These are phyloP conservation scores for Brachionus rotundiformis DNA, from an alignment of 1,140 invertebrate species.

Conservation along the genomic window DNA sequence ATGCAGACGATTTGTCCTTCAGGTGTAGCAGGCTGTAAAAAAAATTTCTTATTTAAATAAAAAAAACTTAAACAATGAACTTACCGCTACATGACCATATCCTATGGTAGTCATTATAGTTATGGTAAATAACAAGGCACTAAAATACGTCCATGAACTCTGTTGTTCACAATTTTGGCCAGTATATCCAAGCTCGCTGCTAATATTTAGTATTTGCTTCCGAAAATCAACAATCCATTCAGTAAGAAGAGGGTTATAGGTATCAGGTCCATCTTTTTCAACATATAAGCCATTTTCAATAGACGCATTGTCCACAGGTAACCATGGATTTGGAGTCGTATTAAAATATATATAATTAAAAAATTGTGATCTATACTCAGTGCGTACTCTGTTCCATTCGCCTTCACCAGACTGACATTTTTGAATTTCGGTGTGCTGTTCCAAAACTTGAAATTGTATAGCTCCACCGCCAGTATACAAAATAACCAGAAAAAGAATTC, in stretches of 20 bases:
- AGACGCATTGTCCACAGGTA: conserved; percentile 46
- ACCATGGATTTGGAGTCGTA: conserved; percentile 38
- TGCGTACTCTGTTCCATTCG: conserved; percentile 5
- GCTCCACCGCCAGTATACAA: conserved; percentile 89
- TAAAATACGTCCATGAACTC: conserved; percentile 32
- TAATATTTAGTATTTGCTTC: conserved; percentile 8
- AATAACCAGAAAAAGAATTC: conserved; percentile 84
- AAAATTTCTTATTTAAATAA: neutral
- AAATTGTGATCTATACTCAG: neutral
- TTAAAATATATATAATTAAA: conserved; percentile 52
- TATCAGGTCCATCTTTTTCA: conserved; percentile 21
- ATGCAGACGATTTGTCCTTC: conserved; percentile 51
- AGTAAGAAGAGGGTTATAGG: neutral
- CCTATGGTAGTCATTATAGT: conserved; percentile 33
- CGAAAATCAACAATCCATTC: conserved; percentile 6
- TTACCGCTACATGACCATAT: conserved; percentile 49
- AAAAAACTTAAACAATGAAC: neutral
- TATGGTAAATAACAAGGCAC: conserved; percentile 46
- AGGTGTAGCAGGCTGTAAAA: conserved; percentile 37
- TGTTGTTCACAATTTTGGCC: conserved; percentile 51
- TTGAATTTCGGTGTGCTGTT: conserved; percentile 72
- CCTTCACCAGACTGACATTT: conserved; percentile 49
- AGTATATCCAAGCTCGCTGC: neutral
- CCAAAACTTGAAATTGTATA: conserved; percentile 85
- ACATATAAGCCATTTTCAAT: conserved; percentile 1